Evolutionary conservation across 2,797 vertebrate species (phyloP), one percentile per base, ranked within the genome.

Genomic region (Cyprinodon diabolis): DNA sequence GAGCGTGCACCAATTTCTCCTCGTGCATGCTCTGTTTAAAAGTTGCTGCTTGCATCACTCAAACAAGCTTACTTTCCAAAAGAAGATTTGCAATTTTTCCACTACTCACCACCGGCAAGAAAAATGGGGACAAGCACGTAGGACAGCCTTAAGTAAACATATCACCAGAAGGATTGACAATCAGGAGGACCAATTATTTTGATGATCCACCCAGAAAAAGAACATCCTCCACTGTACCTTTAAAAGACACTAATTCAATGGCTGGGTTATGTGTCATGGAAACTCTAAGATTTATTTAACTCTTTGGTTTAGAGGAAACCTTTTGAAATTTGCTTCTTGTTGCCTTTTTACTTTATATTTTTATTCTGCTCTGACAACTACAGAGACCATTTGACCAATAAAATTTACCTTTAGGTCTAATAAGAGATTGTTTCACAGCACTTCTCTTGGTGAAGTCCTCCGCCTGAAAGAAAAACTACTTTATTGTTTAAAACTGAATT

Each of bases 381-480:
- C 54, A 77, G 52, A 74, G 37, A 73, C 66, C 60, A 45, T 71
- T 84, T 74, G 49, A 11, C 74, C 67, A 54, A 69, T 78, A 74
- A 86, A 86, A 79, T 71, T 68, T 68, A 40, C 37, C 79, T 84
- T 80, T 76, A 62, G 47, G 63, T 77, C 75, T 69, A 79, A 79
- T 81, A 55, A 79, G 67, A 69, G 60, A 76, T 76, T 77, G 80
- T 19, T 66, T 54, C 60, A 17, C 23, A 43, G 55, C 66, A 37
- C 72, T 21, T n/a, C 23, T 80, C 43, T 76, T 77, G 65, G 54
- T 51, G 12, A 78, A 13, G 57, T 68, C 73, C 78, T 72, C 62
- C 45, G 65, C 68, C 65, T 72, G 35, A 67, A 43, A 87, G 76
- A 68, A 43, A 48, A 69, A 72, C 62, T 78, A 75, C 54, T 79